Evolutionary conservation across 2,113 vertebrate species (phyloP).

Genomic region (Acrocephalus arundinaceus): DNA sequence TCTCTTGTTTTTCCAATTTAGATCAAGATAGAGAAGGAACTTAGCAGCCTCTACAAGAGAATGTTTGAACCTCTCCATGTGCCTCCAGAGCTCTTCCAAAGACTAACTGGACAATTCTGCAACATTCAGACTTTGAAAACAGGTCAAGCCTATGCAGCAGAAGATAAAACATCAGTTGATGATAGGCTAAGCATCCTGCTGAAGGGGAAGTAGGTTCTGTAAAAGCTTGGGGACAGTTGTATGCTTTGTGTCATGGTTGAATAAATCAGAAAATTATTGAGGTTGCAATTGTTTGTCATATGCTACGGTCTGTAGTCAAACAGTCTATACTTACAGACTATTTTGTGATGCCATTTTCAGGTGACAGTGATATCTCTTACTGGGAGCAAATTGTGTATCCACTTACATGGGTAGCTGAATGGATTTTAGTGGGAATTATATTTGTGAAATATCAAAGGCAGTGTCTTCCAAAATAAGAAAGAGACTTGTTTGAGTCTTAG

Average conservation of each 20-base stretch:
- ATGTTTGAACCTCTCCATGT: constrained; percentile 96
- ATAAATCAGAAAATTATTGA: background rate
- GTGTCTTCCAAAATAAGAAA: background rate
- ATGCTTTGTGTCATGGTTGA: background rate
- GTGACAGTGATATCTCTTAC: background rate
- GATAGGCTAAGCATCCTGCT: constrained; percentile 94
- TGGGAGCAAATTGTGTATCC: background rate
- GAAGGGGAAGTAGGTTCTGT: constrained; percentile 89
- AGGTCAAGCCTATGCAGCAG: constrained; percentile 90
- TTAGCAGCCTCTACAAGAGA: constrained; percentile 87
- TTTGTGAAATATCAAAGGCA: background rate
- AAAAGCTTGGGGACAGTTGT: background rate
- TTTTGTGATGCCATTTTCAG: background rate
- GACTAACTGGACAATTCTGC: constrained; percentile 95
- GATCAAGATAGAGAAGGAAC: constrained; percentile 95
- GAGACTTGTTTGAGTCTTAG: background rate
- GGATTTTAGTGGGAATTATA: background rate
- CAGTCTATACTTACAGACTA: background rate
- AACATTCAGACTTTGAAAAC: constrained; percentile 90
- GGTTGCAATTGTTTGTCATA: background rate
- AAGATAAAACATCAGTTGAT: constrained; percentile 97
- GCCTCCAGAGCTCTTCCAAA: constrained; percentile 89
- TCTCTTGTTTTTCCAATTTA: constrained; percentile 64
- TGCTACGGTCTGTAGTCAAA: background rate
- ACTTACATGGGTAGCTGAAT: background rate